Evolutionary conservation across 2,888 invertebrate species (phyloP).

Genomic region (Desoria tigrina): DNA sequence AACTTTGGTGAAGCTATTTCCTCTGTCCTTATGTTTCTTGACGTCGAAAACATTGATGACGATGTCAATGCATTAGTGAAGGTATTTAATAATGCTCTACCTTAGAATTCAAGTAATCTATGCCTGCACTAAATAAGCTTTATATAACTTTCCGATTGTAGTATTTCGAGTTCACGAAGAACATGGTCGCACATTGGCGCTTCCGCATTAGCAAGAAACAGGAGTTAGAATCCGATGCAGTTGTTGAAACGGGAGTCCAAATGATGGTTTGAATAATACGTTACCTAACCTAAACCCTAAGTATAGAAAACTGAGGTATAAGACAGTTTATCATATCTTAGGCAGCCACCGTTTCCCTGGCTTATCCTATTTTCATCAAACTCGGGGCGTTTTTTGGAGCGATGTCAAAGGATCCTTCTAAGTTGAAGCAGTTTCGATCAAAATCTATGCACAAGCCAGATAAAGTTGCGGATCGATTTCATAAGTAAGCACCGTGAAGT

Average conservation of each 20-base stretch:
- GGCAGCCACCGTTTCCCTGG: neutral
- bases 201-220: neutral
- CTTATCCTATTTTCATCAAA: slow-evolving; percentile 40
- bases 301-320: too few species aligned
- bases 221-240: slow-evolving; percentile 15
- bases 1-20: slow-evolving; percentile 18
- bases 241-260: slow-evolving; percentile 27
- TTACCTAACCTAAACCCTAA: too few species aligned
- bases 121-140: too few species aligned
- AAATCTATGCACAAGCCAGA: slow-evolving; percentile 13
- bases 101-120: too few species aligned
- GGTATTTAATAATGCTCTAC: too few species aligned
- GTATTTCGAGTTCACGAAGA: slow-evolving; percentile 32
- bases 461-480: slow-evolving; percentile 16
- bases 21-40: neutral
- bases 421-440: neutral
- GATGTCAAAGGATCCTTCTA: slow-evolving; percentile 8
- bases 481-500: slow-evolving; percentile 17
- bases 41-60: slow-evolving; percentile 1
- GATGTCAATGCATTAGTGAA: too few species aligned
- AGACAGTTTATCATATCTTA: too few species aligned
- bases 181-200: slow-evolving; percentile 34
- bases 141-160: slow-evolving; percentile 3
- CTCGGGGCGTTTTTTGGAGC: slow-evolving; percentile 31
- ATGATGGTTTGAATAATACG: slow-evolving; percentile 29